Base-by-base conservation (phyloP, 2,888 invertebrate genomes). In the Ichneumon xanthorius region DNA sequence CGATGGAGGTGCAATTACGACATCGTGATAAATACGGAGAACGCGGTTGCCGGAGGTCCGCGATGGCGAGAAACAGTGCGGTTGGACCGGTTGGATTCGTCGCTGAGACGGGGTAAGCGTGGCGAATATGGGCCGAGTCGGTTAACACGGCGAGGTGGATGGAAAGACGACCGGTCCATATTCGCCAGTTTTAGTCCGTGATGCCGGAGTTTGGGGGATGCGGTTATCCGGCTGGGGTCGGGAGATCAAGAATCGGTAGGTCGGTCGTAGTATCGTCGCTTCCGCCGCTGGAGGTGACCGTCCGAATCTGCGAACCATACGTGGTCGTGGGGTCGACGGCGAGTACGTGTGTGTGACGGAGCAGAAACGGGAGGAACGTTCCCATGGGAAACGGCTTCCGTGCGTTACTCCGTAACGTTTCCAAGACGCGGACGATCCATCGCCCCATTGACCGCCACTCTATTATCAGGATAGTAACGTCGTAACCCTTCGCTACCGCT, bases 361-460 rank as follows among this genome's bases (percentile, higher is more conserved):
- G 65, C 70, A 53, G 80, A 81, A 71, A 84, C 76, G 85, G 87
- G 76, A 37, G 71, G 85, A 88, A 85, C 82, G 71, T 65, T 89
- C 91, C 88, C 90, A 67, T 53, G 90, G 85, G 90, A 4, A 22
- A 91, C 82, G 87, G 89, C 87, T 88, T 88, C 81, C 88, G 86
- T 87, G 88, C 85, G 90, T 88, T 90, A 87, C 75, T 68, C 87
- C 76, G 87, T 87, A 84, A 85, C 88, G 88, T 89, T 88, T 88
- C 87, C 88, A 80, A 84, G 88, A 87, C 68, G 37, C 50, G 70
- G 87, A 87, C 90, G 90, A 91, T 91, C 92, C 90, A 92, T 92
- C 91, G 90, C 89, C 89, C 90, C 90, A 92, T 92, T 92, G 92
- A 92, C 92, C 92, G 90, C 90, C 89, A 90, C 91, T 92, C 92